Base-by-base conservation (phyloP, 2,113 vertebrate species). In the Lagopus muta region DNA sequence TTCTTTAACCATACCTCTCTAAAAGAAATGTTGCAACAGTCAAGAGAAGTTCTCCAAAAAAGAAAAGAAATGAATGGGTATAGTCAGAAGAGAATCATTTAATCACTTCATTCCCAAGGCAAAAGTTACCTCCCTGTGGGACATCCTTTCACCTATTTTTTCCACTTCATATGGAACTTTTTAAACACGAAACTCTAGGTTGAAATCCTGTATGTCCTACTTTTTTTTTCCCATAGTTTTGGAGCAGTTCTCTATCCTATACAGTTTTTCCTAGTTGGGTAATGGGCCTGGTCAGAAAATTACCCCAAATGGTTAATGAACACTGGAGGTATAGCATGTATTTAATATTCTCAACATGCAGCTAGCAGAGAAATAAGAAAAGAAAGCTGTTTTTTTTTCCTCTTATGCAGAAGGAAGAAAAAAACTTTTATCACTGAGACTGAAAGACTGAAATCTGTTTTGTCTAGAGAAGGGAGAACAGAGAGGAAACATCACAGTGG, bases 341-440 rank as follows among this genome's bases (percentile, higher is more conserved):
- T 22, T 94, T 95, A 89, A 87, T 80, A 91, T 95, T 95, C 82
- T 87, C 42, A 80, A 66, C 55, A 66, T 24, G 45, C 16, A 82
- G 54, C 50, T 88, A 80, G 45, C 11, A 82, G 16, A 85, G 42
- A 89, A 92, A 89, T 1, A 3, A 57, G n/a, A 70, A 80, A 89
- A 91, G 11, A 7, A 85, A 48, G 21, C 1, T 76, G 40, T 1
- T 89, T 92, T 82, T 87, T 48, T 93, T 91, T 36, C 34, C 42
- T 86, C 42, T 58, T 75, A 76, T 19, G 76, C n/a, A 54, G 27
- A 80, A 91, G 55, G 24, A 85, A 45, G 70, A 82, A 50, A 36
- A 36, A 69, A 55, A 52, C 47, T 52, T n/a, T 75, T 92, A 60
- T 36, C 34, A 52, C 30, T 45, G 43, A 86, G 64, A 58, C 71